These are phyloP conservation scores for Lasioglossum marginatum DNA, from an alignment of 2,888 invertebrate genomes.

Conservation along the genomic window DNA sequence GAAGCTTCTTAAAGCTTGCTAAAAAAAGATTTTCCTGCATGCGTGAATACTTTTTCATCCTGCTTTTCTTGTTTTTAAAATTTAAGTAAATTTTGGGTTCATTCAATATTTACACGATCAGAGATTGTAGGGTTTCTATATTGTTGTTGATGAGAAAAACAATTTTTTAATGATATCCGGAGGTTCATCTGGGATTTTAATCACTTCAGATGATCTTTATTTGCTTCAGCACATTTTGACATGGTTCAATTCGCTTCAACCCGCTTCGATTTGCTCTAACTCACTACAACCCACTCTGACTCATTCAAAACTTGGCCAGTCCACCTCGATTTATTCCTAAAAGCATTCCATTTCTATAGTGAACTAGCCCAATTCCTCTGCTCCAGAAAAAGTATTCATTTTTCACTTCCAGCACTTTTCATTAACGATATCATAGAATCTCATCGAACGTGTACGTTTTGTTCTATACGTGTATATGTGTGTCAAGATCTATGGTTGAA, in stretches of 20 bases:
- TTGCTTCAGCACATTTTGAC: background rate
- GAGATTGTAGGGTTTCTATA: background rate
- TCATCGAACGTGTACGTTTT: background rate
- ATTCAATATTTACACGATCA: background rate
- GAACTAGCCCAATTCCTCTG: background rate
- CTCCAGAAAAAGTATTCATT: background rate
- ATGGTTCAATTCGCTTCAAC: background rate
- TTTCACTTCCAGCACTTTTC: background rate
- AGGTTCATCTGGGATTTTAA: background rate
- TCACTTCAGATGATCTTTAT: too few relatives aligned
- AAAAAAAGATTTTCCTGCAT: background rate
- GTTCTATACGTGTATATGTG: background rate
- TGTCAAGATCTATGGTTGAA: slow-evolving; percentile 3
- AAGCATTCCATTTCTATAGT: background rate
- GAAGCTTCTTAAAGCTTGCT: background rate
- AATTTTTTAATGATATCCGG: background rate
- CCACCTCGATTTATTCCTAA: background rate
- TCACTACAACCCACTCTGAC: background rate
- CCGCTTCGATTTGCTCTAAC: background rate
- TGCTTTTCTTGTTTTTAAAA: slow-evolving; percentile 1
- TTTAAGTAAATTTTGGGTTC: background rate
- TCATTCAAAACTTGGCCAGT: background rate
- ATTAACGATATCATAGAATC: background rate
- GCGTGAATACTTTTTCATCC: background rate
- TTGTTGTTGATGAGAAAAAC: background rate